Evolutionary conservation across 2,888 invertebrate genomes (phyloP), one percentile per base, ranked within the genome.

Genomic region (Zygaena filipendulae): DNA sequence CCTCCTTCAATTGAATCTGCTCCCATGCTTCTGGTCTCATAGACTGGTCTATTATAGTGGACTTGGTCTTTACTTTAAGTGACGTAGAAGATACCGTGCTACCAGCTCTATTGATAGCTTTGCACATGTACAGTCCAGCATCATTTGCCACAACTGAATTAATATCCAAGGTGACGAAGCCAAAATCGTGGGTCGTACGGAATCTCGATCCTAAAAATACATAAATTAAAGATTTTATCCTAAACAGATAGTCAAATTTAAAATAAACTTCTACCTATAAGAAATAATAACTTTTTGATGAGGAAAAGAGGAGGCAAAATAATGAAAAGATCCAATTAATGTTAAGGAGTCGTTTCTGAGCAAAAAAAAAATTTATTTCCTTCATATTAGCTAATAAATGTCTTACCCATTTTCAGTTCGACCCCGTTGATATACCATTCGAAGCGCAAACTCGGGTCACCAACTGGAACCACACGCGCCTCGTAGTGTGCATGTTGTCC

Each of bases 401-500:
- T 50, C 81, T 60, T 71, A 86, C 95, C 95, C 86, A 93, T 88
- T 74, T 94, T 91, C 25, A 97, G 82, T 68, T 95, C 95, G 3
- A 94, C 87, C 28, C 95, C 96, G 59, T 97, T 96, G 40, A 95
- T 90, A 68, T 90, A 97, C 97, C 97, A 97, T 74, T 96, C 94
- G 50, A 95, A 95, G 49, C 90, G 85, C 52, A 97, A 82, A 44
- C 88, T 92, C 2, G 96, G 88, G 69, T 98, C 98, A 4, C 97
- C 96, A 30, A 97, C 92, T 6, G 95, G 95, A 21, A 94, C 92
- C 12, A 95, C 94, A 25, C 94, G 85, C 26, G 93, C 93, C 68
- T 95, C 93, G 49, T 92, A 95, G 67, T 91, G 94, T 27, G 94
- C 95, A 45, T 90, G 87, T 59, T 93, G 91, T 3, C 94, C 93